These are phyloP conservation scores for Drosophila prolongata DNA, from an alignment of 2,888 invertebrate species.

Conservation along the genomic window DNA sequence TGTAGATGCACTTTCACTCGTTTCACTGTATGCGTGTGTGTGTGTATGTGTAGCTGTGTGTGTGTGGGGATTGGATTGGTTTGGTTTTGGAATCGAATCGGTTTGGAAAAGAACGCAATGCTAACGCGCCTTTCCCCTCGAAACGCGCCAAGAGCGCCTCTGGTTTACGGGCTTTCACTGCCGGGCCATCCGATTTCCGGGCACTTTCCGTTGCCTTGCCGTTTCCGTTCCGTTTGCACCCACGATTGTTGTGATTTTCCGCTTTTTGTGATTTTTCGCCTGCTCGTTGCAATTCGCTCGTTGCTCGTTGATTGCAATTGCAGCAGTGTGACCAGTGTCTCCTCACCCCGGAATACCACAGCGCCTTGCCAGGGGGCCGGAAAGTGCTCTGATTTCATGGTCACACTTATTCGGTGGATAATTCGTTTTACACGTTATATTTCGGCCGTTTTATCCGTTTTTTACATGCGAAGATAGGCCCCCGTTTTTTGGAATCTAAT, in stretches of 20 bases:
- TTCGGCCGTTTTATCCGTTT: too few species aligned
- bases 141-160: slow-evolving; percentile 62
- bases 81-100: slow-evolving; percentile 39
- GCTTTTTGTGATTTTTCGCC: slow-evolving; percentile 64
- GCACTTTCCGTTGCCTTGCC: slow-evolving; percentile 4
- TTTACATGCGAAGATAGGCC: too few species aligned
- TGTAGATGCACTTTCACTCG: slow-evolving; percentile 77
- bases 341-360: neutral
- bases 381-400: neutral
- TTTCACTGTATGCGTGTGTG: slow-evolving; percentile 41
- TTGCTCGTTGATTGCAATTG: slow-evolving; percentile 62
- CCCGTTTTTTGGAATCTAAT: too few species aligned
- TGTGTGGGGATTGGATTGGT: slow-evolving; percentile 48
- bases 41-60: slow-evolving; percentile 28
- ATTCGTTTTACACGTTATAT: too few species aligned
- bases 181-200: slow-evolving; percentile 27
- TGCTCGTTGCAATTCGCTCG: slow-evolving; percentile 52
- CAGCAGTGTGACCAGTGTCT: slow-evolving; percentile 10
- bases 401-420: neutral
- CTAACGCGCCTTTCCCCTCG: slow-evolving; percentile 68
- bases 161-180: slow-evolving; percentile 18
- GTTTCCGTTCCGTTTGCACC: slow-evolving; percentile 18
- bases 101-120: slow-evolving; percentile 72
- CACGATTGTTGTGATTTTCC: slow-evolving; percentile 41
- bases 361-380: neutral